A percentile compares a stretch with the other conserved stretches of the same genome.
Evolutionary conservation across 1,140 invertebrate species (phyloP).

Genomic region (Apis mellifera): Amel_HAv3.1 CM009936.2:9831001-9831500

Average conservation of each 20-base stretch:
- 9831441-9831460: too few species aligned
- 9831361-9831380: not conserved
- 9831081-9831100: not conserved
- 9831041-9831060: not conserved
- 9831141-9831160: constrained; percentile 27
- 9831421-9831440: too few species aligned
- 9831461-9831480: too few species aligned
- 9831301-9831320: not conserved
- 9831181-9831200: constrained; percentile 29
- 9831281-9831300: not conserved
- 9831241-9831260: not conserved
- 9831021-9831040: too few species aligned
- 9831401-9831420: too few species aligned
- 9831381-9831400: not conserved
- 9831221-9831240: not conserved
- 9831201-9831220: constrained; percentile 38
- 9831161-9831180: constrained; percentile 36
- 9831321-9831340: not conserved
- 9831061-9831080: not conserved
- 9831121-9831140: not conserved
- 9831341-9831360: not conserved
- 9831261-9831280: not conserved
- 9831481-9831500: too few species aligned
- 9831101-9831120: not conserved
- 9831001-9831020: too few species aligned